Percentiles rank a stretch among this genome's conserved stretches.
Evolutionary conservation across 2,888 invertebrate genomes (phyloP).

Genomic region (Hylaea fasciaria): DNA sequence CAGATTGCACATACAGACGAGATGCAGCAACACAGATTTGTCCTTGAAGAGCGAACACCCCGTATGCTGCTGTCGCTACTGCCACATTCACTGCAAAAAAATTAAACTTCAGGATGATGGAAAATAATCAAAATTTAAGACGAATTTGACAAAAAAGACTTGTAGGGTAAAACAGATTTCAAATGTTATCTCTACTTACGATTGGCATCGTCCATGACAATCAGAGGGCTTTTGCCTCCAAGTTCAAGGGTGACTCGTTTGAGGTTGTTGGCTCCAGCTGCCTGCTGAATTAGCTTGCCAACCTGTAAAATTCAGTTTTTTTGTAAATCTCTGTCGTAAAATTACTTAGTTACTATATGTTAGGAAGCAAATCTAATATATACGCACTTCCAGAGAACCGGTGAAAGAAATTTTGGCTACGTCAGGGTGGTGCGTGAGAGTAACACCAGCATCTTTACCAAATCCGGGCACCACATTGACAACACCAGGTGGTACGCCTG

Average conservation of each 20-base stretch:
- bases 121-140: no score
- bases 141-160: background rate
- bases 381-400: constrained; percentile 75
- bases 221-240: constrained; percentile 94
- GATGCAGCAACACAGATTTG: constrained; percentile 68
- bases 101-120: constrained; percentile 1
- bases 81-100: constrained; percentile 56
- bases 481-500: constrained; percentile 95
- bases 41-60: constrained; percentile 62
- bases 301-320: constrained; percentile 67
- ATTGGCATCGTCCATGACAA: constrained; percentile 90
- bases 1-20: constrained; percentile 64
- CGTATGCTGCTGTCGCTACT: constrained; percentile 54
- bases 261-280: constrained; percentile 90
- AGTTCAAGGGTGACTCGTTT: constrained; percentile 93
- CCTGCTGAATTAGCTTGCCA: constrained; percentile 86
- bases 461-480: constrained; percentile 95
- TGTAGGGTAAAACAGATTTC: no score
- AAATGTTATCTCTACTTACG: constrained; percentile 7
- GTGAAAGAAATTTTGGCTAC: constrained; percentile 95
- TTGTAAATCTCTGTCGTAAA: background rate
- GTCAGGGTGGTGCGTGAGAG: constrained; percentile 88
- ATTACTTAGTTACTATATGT: no score
- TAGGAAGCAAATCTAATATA: no score
- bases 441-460: constrained; percentile 90